Base-by-base conservation (phyloP, 37 sponge, comb jelly and placozoan species). In the Aphrocallistes beatrix region DNA sequence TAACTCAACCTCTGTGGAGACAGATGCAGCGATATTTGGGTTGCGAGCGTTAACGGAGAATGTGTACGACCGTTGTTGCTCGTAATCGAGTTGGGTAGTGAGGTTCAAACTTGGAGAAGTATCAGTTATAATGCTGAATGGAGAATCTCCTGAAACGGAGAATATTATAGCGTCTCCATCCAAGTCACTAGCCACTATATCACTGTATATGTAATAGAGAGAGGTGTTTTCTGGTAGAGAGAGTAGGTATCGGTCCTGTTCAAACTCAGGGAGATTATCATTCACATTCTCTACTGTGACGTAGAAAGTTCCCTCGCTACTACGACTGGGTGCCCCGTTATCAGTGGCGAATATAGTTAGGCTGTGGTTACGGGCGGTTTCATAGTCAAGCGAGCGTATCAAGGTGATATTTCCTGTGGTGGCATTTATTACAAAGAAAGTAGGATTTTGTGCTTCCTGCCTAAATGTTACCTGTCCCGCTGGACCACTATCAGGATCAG, bases 231-330 rank as follows among this genome's bases (percentile, higher is more conserved):
- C 85, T 36, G 86, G 81, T 1, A 86, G 37, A 17, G 83, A 6
- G 3, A 86, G 1, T 37, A 1, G 3, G 32, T 47, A 84, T 9
- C 1, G 45, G 16, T 50, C 38, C 8, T 1, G 25, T 6, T 38
- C 48, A 16, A 84, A 84, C 36, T 9, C 85, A 25, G 85, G 85
- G 49, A 42, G 8, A 49, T 42, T 86, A 19, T 86, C 86, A 23
- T 86, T 86, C 1, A 82, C 86, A 60, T 60, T 60, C 25, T 8
- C 3, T 25, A 60, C 75, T 25, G 25, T 60, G 21, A 60, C 75
- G 8, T 60, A 6, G 25, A 60, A 30, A 60, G 8, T 3, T 21
- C 75, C 34, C n/a, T 60, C 75, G 25, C 32, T 28, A 60, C 75
- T 60, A 28, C 10, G 75, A 60, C 75, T 60, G n/a, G 75, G 75